Evolutionary conservation across 2,888 invertebrate genomes (phyloP), one percentile per base, ranked within the genome.

Genomic region (Anthoptus insignis): DNA sequence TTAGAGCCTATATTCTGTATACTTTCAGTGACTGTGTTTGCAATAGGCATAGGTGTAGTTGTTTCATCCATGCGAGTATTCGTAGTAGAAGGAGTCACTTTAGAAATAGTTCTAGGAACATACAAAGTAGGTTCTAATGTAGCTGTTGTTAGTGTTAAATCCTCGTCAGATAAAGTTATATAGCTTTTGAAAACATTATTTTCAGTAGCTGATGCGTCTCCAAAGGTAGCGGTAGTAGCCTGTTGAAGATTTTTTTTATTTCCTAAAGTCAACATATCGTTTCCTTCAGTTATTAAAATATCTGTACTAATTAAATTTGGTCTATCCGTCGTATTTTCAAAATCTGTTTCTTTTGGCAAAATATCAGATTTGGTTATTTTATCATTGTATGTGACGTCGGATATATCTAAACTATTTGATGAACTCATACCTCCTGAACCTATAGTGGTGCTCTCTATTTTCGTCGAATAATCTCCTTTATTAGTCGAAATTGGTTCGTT

Each of bases 341-440:
- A 6, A 3, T 14, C n/a, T 3, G 7, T 37, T 37, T 54, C 32
- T 22, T 14, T 37, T 37, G 34, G 6, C 4, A 32, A 13, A 11
- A 14, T 32, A 37, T 24, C n/a, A 11, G 21, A 34, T 16, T 59
- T 29, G 27, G 50, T 64, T 42, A 61, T 52, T 42, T 52, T 42
- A 14, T 67, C 52, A 42, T 52, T 13, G 16, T 22, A 19, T 21
- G 19, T 32, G 11, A 7, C 11, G 16, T 52, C 65, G 16, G 11
- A 19, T 42, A 19, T 21, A 19, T 42, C 42, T 42, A 11, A 42
- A 19, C 19, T 11, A 16, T 19, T 42, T 42, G n/a, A n/a, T n/a
- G n/a, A n/a, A n/a, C n/a, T n/a, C n/a, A n/a, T n/a, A n/a, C n/a
- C n/a, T n/a, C n/a, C 5, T 42, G 42, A 21, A 42, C 42, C n/a